Evolutionary conservation across 2,797 vertebrate species (phyloP).

Genomic region (Thamnophis elegans): DNA sequence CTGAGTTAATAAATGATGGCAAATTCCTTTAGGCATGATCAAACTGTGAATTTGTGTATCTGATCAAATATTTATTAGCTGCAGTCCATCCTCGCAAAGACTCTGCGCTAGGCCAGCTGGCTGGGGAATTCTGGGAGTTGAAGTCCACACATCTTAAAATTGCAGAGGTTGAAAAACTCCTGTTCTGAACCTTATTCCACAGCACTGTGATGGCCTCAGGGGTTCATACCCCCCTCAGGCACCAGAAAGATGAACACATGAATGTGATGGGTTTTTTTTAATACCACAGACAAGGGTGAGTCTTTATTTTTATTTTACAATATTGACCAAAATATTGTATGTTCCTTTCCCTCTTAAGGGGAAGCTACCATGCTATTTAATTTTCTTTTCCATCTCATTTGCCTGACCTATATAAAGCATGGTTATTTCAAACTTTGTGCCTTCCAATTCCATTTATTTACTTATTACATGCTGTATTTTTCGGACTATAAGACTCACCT

Average conservation of each 20-base stretch:
- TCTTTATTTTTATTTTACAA: slow-evolving; percentile 43
- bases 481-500: too few relatives aligned
- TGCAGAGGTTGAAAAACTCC: slow-evolving; percentile 23
- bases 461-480: background rate
- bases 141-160: background rate
- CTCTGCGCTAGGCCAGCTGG: slow-evolving; percentile 26
- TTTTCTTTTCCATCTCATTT: slow-evolving; percentile 48
- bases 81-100: slow-evolving; percentile 63
- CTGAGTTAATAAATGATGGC: slow-evolving; percentile 66
- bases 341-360: slow-evolving; percentile 28
- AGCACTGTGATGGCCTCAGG: slow-evolving; percentile 52
- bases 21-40: slow-evolving; percentile 70
- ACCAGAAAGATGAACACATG: slow-evolving; percentile 49
- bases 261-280: slow-evolving; percentile 52
- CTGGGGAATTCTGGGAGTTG: background rate
- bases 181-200: slow-evolving; percentile 50
- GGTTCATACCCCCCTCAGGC: slow-evolving; percentile 42
- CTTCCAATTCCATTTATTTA: background rate
- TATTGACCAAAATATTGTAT: background rate
- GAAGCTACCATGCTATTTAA: slow-evolving; percentile 40
- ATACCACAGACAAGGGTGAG: slow-evolving; percentile 48
- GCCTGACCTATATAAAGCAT: slow-evolving; percentile 47
- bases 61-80: slow-evolving; percentile 75
- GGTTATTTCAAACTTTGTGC: too few relatives aligned
- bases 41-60: slow-evolving; percentile 74